Evolutionary conservation across 2,797 vertebrate species (phyloP).

Genomic region (Tapirus indicus): DNA sequence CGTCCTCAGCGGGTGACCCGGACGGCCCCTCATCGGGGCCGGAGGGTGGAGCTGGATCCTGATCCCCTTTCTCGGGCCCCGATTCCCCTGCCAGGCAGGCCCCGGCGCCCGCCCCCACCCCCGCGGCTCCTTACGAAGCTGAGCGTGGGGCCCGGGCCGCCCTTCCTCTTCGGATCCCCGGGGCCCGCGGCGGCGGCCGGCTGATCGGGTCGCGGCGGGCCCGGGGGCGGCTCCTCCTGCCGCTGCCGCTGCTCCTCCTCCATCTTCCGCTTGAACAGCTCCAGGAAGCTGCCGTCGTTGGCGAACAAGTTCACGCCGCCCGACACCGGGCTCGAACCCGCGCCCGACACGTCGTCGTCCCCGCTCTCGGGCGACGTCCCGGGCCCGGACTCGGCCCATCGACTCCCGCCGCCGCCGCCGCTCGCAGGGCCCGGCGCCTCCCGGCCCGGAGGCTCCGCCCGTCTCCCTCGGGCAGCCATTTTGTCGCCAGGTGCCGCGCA

Average conservation of each 20-base stretch:
- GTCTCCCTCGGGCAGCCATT: conserved; percentile 86
- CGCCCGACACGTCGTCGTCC: conserved; percentile 73
- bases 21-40: background rate
- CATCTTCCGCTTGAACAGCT: conserved; percentile 98
- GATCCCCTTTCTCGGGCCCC: conserved; percentile 40
- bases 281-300: conserved; percentile 98
- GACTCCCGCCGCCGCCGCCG: conserved; percentile 65
- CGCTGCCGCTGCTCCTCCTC: conserved; percentile 91
- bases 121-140: conserved; percentile 88
- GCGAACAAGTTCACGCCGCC: conserved; percentile 93
- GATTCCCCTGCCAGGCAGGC: conserved; percentile 55
- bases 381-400: conserved; percentile 74
- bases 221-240: conserved; percentile 84
- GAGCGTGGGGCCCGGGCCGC: conserved; percentile 85
- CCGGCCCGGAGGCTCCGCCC: conserved; percentile 84
- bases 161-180: conserved; percentile 83
- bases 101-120: conserved; percentile 82
- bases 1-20: conserved; percentile 1
- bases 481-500: conserved; percentile 82
- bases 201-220: conserved; percentile 75
- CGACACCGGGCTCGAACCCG: conserved; percentile 78
- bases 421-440: conserved; percentile 80
- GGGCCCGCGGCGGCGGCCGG: conserved; percentile 69
- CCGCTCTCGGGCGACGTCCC: conserved; percentile 80
- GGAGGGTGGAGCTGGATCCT: background rate